phyloP scores from a whole-genome alignment of 2,888 invertebrate species.

The Acanthococcus lagerstroemiae region DNA sequence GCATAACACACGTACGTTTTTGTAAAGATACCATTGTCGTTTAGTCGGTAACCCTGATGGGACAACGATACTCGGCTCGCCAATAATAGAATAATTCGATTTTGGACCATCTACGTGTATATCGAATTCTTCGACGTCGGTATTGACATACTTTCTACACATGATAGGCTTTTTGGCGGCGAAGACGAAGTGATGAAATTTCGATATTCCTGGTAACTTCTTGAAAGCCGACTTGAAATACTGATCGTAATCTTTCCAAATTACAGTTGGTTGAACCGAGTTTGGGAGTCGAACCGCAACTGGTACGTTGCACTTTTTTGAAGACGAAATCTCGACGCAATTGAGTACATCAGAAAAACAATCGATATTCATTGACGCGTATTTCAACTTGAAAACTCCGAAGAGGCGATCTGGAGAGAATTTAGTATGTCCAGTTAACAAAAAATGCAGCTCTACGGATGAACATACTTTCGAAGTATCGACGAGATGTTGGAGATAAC shows the following conservation, averaged over 20 bases:
- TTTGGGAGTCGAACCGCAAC: background rate
- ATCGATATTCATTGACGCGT: background rate
- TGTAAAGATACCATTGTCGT: constrained; percentile 1
- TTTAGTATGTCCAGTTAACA: background rate
- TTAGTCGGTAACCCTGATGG: background rate
- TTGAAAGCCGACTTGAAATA: background rate
- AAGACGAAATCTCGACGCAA: background rate
- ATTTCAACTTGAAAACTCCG: background rate
- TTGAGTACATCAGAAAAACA: background rate
- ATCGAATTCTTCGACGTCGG: background rate
- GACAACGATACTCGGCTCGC: background rate
- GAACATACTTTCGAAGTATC: no score
- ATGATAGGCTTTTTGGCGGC: background rate
- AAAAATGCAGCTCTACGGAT: background rate
- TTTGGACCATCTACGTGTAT: background rate
- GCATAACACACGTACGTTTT: background rate
- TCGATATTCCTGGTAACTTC: background rate
- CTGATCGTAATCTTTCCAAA: background rate
- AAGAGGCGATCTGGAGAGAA: background rate
- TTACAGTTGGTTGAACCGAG: background rate
- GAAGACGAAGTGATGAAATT: background rate
- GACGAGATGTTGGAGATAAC: background rate
- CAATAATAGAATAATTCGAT: background rate
- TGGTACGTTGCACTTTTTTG: background rate
- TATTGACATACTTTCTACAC: background rate